Conservation (phyloP, 2,113 vertebrate species). For the Crocuta crocuta region DNA sequence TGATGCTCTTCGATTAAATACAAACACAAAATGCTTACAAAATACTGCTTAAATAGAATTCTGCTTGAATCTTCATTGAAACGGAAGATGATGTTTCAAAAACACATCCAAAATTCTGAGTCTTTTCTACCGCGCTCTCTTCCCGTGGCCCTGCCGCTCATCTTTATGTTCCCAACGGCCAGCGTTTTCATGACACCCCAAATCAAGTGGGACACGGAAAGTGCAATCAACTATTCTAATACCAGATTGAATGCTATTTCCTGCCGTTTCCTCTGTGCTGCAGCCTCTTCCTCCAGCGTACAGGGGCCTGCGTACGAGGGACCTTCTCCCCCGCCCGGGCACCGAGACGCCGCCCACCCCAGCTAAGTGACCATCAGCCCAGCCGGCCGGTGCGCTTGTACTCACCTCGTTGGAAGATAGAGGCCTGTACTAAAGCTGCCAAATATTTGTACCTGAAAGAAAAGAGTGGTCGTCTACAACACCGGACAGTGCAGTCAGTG, state of each 20-base stretch:
- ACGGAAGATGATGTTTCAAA: neutral
- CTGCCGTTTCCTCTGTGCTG: neutral
- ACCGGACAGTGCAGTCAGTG: neutral
- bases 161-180: neutral
- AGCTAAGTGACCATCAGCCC: too few species aligned
- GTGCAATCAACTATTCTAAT: neutral
- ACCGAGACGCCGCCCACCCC: neutral
- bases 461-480: neutral
- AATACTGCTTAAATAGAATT: neutral
- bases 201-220: neutral
- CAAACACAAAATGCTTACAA: neutral
- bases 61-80: neutral
- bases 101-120: neutral
- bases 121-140: accelerated
- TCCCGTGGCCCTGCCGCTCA: neutral
- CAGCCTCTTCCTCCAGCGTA: neutral
- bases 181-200: neutral
- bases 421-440: slow-evolving; percentile 99
- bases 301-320: neutral
- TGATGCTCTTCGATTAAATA: neutral
- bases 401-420: slow-evolving; percentile 98
- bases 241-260: neutral
- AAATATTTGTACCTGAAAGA: slow-evolving; percentile 96
- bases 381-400: neutral
- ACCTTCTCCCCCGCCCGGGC: neutral